Percentiles rank a stretch among this genome's conserved stretches.
These are phyloP conservation scores for Junonia oenone DNA, from an alignment of 2,888 invertebrate genomes.

Conservation along the genomic window DNA sequence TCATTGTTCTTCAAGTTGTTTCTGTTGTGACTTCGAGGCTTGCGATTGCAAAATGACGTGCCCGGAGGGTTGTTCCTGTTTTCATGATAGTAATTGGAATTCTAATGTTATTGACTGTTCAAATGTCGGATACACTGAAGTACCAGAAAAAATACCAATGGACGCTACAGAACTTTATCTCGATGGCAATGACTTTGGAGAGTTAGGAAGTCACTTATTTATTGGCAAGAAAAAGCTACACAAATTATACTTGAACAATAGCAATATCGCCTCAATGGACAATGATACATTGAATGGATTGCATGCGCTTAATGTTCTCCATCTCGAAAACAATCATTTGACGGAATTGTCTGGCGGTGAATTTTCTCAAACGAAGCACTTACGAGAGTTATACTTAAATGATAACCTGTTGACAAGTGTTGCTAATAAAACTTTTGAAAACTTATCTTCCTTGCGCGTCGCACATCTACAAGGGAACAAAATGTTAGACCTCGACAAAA, in stretches of 20 bases:
- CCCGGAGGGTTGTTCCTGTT: slow-evolving; percentile 90
- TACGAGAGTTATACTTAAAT: slow-evolving; percentile 88
- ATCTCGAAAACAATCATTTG: slow-evolving; percentile 87
- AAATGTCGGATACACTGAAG: slow-evolving; percentile 83
- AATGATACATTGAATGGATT: slow-evolving; percentile 90
- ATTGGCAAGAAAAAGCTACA: slow-evolving; percentile 90
- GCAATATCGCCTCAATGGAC: slow-evolving; percentile 85
- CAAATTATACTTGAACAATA: slow-evolving; percentile 87
- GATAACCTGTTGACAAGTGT: slow-evolving; percentile 87
- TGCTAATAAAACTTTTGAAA: slow-evolving; percentile 86
- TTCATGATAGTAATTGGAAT: slow-evolving; percentile 90
- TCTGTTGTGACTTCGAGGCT: slow-evolving; percentile 92
- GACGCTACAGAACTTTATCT: slow-evolving; percentile 92
- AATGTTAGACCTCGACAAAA: slow-evolving; percentile 84
- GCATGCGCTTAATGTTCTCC: slow-evolving; percentile 84
- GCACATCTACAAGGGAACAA: slow-evolving; percentile 87
- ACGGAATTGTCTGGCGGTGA: slow-evolving; percentile 86
- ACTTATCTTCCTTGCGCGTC: slow-evolving; percentile 84
- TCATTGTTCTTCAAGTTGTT: slow-evolving; percentile 90
- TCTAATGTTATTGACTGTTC: slow-evolving; percentile 91
- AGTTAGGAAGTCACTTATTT: slow-evolving; percentile 88
- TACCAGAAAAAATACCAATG: slow-evolving; percentile 91
- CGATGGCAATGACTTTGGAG: slow-evolving; percentile 88
- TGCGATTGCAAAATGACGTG: slow-evolving; percentile 95
- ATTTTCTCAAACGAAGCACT: slow-evolving; percentile 87